phyloP scores from a whole-genome alignment of 2,113 vertebrate species.

The Sapajus apella region DNA sequence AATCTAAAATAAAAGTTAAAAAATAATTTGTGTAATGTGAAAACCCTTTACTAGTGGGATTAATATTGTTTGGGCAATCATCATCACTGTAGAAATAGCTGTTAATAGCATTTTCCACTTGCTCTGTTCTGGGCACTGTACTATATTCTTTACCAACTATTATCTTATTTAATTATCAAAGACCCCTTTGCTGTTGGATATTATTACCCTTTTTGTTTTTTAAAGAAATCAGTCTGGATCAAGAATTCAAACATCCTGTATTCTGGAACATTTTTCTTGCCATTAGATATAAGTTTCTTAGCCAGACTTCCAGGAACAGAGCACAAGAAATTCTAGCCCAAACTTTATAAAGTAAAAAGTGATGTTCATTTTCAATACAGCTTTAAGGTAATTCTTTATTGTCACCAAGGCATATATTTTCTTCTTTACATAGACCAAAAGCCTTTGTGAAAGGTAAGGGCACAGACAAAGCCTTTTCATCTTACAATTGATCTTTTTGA shows the following conservation, averaged over 20 bases:
- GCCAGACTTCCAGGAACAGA: neutral
- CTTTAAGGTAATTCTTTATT: neutral
- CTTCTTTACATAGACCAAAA: neutral
- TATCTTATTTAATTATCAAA: no score
- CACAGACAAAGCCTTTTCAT: neutral
- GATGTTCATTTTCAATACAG: neutral
- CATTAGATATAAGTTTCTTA: neutral
- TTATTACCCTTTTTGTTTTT: no score
- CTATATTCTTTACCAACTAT: no score
- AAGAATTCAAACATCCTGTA: neutral
- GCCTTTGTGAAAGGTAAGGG: neutral
- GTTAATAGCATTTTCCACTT: no score
- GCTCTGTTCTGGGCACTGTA: no score
- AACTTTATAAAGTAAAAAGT: neutral
- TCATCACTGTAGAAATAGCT: no score
- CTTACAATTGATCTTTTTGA: constrained; percentile 45
- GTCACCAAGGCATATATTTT: neutral
- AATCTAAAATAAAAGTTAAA: no score
- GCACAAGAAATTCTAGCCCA: neutral
- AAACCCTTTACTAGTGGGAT: no score
- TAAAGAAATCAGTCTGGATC: neutral
- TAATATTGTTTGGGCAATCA: no score
- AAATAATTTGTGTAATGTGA: no score
- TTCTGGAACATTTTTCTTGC: neutral
- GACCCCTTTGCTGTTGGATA: no score